Evolutionary conservation across 2,797 vertebrate genomes (phyloP), one percentile per base, ranked within the genome.

Genomic region (Sebastes oblongus): DNA sequence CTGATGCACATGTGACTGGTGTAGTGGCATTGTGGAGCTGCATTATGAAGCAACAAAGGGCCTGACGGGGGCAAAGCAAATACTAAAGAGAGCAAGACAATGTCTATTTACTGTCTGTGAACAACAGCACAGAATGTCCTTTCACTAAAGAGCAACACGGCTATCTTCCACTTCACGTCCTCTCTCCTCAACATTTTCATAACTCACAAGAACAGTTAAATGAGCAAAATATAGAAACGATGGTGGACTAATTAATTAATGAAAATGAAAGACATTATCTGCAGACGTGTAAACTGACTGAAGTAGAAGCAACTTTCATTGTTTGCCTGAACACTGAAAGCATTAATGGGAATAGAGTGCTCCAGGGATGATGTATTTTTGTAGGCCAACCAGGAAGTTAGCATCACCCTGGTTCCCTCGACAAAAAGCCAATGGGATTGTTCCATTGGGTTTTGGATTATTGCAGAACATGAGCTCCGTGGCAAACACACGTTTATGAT

Each of bases 11-110:
- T 83, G 82, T 90, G 84, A 91, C 70, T 84, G 72, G 70, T 89
- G 83, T 83, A 34, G 82, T 75, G 52, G 75, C 80, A 83, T 76
- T 90, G 88, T 81, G 14, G 72, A 52, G 71, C 79, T 61, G 80
- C 85, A 84, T 89, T 84, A 81, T 91, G 73, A 78, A 74, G 69
- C 85, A 91, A 92, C 88, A 91, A 91, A 89, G 81, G 82, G 78
- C 62, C 80, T 80, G 77, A 89, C 77, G 69, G 83, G 80, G 78
- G 56, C 84, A 78, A 52, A 79, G 84, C 78, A 80, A 78, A 91
- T 75, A 90, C 90, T 81, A 88, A 66, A 90, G 55, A 82, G 25
- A 64, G 72, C 67, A 80, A 71, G 77, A 86, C 83, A 80, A 67
- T 73, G 84, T 85, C 66, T 78, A 81, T 88, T 85, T 82, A 82